Evolutionary conservation across 1,140 invertebrate genomes (phyloP).

Genomic region (Drosophila equinoxialis): DNA sequence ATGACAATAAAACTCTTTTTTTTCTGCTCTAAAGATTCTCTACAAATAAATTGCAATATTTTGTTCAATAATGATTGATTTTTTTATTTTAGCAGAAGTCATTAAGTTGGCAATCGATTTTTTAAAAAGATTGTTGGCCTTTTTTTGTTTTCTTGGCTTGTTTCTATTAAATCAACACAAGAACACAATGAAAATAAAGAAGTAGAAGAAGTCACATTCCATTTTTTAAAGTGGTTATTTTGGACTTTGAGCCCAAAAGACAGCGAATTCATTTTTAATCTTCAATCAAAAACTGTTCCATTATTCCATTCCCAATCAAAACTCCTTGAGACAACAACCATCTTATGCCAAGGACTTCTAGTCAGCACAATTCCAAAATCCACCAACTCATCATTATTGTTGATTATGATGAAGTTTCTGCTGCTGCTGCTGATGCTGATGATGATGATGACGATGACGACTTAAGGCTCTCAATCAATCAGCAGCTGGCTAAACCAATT

Average conservation of each 20-base stretch:
- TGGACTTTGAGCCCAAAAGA: neutral
- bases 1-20: too few relatives aligned
- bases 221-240: too few relatives aligned
- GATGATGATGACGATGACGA: slow-evolving; percentile 41
- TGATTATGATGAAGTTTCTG: slow-evolving; percentile 8
- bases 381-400: slow-evolving; percentile 26
- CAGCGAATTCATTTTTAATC: neutral
- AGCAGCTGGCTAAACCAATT: slow-evolving; percentile 77
- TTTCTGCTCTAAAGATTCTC: too few relatives aligned
- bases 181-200: neutral
- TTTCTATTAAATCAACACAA: neutral
- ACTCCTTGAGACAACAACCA: slow-evolving; percentile 19
- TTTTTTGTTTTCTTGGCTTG: neutral
- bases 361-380: slow-evolving; percentile 33
- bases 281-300: slow-evolving; percentile 1
- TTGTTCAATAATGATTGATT: too few relatives aligned
- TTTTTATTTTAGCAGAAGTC: too few relatives aligned
- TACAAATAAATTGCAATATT: too few relatives aligned
- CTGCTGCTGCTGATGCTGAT: slow-evolving; percentile 25
- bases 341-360: slow-evolving; percentile 35
- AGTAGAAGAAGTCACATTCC: too few relatives aligned
- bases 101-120: too few relatives aligned
- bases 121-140: too few relatives aligned
- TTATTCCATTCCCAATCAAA: neutral
- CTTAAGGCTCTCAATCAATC: slow-evolving; percentile 74